Evolutionary conservation across 1,140 invertebrate species (phyloP).

Genomic region (Megalopta genalis): DNA sequence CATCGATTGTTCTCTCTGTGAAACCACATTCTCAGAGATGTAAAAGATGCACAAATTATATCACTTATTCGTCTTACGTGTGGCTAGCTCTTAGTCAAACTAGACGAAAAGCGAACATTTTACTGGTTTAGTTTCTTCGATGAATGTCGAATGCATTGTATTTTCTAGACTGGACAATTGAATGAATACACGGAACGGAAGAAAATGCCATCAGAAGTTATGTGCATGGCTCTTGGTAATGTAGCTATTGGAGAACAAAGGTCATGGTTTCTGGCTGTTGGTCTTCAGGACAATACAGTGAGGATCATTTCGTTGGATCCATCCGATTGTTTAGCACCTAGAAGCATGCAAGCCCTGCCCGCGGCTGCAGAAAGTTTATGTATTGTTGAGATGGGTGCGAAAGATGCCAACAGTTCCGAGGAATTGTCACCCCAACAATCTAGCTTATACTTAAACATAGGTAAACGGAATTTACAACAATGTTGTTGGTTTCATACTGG

Average conservation of each 20-base stretch:
- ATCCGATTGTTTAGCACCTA: constrained; percentile 93
- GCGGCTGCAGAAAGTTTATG: constrained; percentile 97
- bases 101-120: constrained; percentile 51
- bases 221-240: constrained; percentile 98
- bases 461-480: constrained; percentile 74
- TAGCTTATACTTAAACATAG: constrained; percentile 97
- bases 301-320: constrained; percentile 98
- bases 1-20: constrained; percentile 72
- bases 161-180: constrained; percentile 93
- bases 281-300: constrained; percentile 97
- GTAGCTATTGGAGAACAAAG: constrained; percentile 97
- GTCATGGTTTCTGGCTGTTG: constrained; percentile 98
- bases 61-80: constrained; percentile 47
- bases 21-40: constrained; percentile 63
- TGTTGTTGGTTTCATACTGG: background rate
- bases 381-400: constrained; percentile 92
- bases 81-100: background rate
- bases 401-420: constrained; percentile 82
- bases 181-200: constrained; percentile 99
- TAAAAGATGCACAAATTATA: constrained; percentile 71
- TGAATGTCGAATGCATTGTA: background rate
- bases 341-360: constrained; percentile 98
- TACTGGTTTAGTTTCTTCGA: background rate
- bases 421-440: constrained; percentile 81
- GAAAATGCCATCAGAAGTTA: constrained; percentile 97